Percentiles rank a stretch among this genome's conserved stretches.
Conservation (phyloP, 2,888 invertebrate species). For the Phaedon cochleariae region DNA sequence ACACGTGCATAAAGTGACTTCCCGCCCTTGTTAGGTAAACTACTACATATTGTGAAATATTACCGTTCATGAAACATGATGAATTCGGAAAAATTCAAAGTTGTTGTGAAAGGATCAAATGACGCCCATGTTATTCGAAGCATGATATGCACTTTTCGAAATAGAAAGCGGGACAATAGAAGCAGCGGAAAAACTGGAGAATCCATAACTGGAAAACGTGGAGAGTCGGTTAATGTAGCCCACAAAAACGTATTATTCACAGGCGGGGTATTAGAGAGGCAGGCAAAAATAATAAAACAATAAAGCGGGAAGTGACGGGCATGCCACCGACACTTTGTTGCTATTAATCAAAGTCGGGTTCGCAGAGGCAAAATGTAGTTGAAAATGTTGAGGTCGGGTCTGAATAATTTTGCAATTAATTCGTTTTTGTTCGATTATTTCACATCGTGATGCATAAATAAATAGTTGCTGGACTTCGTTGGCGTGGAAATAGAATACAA, state of each 20-base stretch:
- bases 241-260: slow-evolving; percentile 28
- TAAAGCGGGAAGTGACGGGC: slow-evolving; percentile 31
- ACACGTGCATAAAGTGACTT: too few species aligned
- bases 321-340: slow-evolving; percentile 37
- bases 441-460: slow-evolving; percentile 4
- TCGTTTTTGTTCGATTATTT: slow-evolving; percentile 28
- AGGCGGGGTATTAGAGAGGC: too few species aligned
- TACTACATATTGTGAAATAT: too few species aligned
- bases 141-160: neutral
- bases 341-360: slow-evolving; percentile 42
- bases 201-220: neutral
- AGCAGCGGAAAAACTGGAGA: neutral
- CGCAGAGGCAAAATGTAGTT: slow-evolving; percentile 22
- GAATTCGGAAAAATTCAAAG: too few species aligned
- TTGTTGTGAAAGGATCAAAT: too few species aligned
- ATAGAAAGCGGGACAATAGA: neutral
- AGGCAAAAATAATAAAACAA: slow-evolving; percentile 26
- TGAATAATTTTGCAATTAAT: slow-evolving; percentile 33
- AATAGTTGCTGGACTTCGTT: neutral
- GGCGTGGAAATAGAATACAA: too few species aligned
- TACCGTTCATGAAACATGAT: too few species aligned
- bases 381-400: slow-evolving; percentile 1
- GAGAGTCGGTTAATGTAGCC: slow-evolving; percentile 19
- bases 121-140: too few species aligned
- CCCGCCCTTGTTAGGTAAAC: too few species aligned